Evolutionary conservation across 2,797 vertebrate species (phyloP).

Genomic region (Distichodus sexfasciatus): DNA sequence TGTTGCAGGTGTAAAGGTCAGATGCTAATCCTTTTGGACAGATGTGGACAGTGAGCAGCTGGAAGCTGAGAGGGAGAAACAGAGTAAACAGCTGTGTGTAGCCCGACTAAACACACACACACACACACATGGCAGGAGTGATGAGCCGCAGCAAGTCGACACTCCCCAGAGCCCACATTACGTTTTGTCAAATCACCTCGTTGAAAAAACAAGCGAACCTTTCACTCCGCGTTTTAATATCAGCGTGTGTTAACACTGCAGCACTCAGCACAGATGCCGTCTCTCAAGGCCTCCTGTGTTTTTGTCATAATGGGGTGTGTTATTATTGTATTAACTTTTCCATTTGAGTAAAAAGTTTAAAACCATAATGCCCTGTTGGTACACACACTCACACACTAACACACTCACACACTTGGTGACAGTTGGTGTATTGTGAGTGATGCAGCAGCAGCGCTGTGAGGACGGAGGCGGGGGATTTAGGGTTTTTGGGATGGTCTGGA

Average conservation of each 20-base stretch:
- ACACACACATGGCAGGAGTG: slow-evolving; percentile 32
- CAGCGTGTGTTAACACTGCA: background rate
- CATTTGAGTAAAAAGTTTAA: slow-evolving; percentile 32
- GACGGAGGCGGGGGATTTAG: slow-evolving; percentile 51
- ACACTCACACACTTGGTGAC: slow-evolving; percentile 26
- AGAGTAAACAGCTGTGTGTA: slow-evolving; percentile 26
- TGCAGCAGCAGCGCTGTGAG: slow-evolving; percentile 67
- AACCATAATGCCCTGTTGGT: slow-evolving; percentile 9
- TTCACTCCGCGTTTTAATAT: slow-evolving; percentile 24
- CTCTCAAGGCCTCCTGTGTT: slow-evolving; percentile 29
- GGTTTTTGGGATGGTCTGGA: slow-evolving; percentile 70
- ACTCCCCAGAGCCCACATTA: slow-evolving; percentile 24
- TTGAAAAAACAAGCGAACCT: slow-evolving; percentile 23
- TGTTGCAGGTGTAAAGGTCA: slow-evolving; percentile 30
- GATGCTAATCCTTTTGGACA: slow-evolving; percentile 37
- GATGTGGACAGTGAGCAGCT: slow-evolving; percentile 30
- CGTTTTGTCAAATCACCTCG: slow-evolving; percentile 15
- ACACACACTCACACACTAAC: slow-evolving; percentile 31
- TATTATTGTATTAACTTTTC: slow-evolving; percentile 42
- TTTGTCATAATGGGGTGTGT: slow-evolving; percentile 26
- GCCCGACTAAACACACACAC: slow-evolving; percentile 1
- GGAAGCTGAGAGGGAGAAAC: slow-evolving; percentile 6
- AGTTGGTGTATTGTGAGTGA: slow-evolving; percentile 57
- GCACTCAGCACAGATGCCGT: slow-evolving; percentile 8
- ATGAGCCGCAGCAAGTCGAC: slow-evolving; percentile 17